Conservation (phyloP, 2,888 invertebrate species). For the Tetropium fuscum region DNA sequence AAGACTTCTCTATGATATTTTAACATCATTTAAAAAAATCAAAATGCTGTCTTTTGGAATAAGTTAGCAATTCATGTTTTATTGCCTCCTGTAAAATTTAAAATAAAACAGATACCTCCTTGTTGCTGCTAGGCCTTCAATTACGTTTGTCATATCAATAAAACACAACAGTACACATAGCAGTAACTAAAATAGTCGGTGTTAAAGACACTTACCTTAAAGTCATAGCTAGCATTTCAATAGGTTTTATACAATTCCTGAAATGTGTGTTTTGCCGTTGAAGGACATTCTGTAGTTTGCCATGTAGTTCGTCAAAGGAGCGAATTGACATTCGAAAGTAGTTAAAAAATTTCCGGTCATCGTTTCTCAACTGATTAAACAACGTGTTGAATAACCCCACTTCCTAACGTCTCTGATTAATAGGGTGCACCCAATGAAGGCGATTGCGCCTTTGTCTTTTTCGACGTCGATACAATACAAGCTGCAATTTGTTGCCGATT, state of each 20-base stretch:
- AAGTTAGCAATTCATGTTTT: no score
- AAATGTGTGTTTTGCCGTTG: slow-evolving; percentile 1
- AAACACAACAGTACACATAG: slow-evolving; percentile 1
- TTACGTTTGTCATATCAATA: background rate
- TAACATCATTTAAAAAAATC: no score
- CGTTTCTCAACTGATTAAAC: slow-evolving; percentile 1
- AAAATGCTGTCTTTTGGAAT: no score
- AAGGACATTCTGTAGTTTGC: slow-evolving; percentile 1
- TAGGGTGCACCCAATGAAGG: slow-evolving; percentile 1
- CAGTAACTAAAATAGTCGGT: background rate
- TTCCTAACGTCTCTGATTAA: background rate
- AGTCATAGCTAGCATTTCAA: slow-evolving; percentile 1
- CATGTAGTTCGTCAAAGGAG: background rate
- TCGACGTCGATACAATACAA: background rate
- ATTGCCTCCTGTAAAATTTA: no score
- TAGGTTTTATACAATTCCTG: slow-evolving; percentile 1
- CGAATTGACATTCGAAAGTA: background rate
- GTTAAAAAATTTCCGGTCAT: no score
- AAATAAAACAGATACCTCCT: no score
- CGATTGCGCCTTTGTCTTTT: slow-evolving; percentile 1
- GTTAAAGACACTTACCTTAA: slow-evolving; percentile 1
- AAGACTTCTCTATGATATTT: no score
- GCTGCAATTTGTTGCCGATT: background rate
- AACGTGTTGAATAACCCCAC: background rate
- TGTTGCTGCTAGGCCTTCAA: no score